A percentile compares a stretch with the other conserved stretches of the same genome.
These are phyloP conservation scores for Lepidochitona cinerea DNA, from an alignment of 2,888 invertebrate genomes.

Conservation along the genomic window DNA sequence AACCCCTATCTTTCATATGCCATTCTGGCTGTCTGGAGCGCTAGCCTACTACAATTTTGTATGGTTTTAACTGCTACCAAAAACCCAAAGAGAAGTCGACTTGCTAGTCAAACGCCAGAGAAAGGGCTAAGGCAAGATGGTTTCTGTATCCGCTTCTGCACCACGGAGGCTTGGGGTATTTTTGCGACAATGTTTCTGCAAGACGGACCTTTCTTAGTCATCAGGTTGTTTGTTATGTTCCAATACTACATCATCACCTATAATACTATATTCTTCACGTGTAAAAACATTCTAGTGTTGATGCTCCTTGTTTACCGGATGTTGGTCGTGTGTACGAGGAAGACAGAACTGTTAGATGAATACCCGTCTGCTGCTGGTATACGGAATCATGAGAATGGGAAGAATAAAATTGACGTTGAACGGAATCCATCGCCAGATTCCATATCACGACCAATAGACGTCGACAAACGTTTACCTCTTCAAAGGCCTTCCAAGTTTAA, in stretches of 20 bases:
- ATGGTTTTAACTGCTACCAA: conserved; percentile 72
- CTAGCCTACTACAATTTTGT: conserved; percentile 63
- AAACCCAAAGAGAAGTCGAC: conserved; percentile 37
- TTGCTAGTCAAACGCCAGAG: neutral
- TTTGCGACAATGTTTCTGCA: conserved; percentile 61
- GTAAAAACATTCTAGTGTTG: conserved; percentile 52
- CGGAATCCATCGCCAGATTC: too few relatives aligned
- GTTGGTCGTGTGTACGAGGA: conserved; percentile 28
- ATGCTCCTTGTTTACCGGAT: conserved; percentile 42
- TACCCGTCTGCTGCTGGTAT: too few relatives aligned
- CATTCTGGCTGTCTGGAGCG: conserved; percentile 61
- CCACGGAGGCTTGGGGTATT: conserved; percentile 72
- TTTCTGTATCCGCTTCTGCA: conserved; percentile 18
- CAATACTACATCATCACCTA: conserved; percentile 77
- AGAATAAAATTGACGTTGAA: too few relatives aligned
- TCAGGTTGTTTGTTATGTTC: conserved; percentile 81
- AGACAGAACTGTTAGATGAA: too few relatives aligned
- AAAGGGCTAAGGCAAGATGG: neutral
- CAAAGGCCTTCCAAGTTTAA: too few relatives aligned
- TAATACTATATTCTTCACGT: conserved; percentile 60
- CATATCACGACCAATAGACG: too few relatives aligned
- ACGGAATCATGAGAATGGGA: too few relatives aligned
- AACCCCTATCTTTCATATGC: conserved; percentile 75
- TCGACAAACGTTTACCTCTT: too few relatives aligned
- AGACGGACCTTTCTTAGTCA: conserved; percentile 46